Conservation (phyloP, 2,797 vertebrate genomes). For the Prionace glauca region DNA sequence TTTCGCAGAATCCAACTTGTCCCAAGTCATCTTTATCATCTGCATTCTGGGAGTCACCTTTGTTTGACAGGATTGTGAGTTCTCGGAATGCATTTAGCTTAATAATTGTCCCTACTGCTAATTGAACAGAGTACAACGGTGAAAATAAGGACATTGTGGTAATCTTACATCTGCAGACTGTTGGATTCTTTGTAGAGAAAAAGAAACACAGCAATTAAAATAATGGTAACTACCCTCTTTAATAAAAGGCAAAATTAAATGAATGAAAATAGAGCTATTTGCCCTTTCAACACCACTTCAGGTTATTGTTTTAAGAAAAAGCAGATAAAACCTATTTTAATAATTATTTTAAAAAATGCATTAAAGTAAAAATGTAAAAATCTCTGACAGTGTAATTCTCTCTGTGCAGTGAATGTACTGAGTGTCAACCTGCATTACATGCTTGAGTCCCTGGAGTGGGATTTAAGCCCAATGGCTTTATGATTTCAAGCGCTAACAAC, state of each 20-base stretch:
- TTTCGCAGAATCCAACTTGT: not conserved
- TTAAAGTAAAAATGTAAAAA: no score
- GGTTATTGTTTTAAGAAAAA: not conserved
- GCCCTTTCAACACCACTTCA: not conserved
- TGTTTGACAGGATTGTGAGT: not conserved
- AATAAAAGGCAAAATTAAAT: not conserved
- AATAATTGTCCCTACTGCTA: not conserved
- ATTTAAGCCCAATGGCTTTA: no score
- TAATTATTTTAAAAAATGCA: not conserved
- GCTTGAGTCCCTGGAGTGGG: no score
- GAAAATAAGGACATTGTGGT: not conserved
- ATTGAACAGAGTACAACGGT: not conserved
- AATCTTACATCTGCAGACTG: not conserved
- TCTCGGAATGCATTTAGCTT: not conserved
- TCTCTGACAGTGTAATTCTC: no score
- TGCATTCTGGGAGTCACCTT: not conserved
- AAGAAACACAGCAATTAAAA: not conserved
- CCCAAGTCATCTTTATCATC: not conserved
- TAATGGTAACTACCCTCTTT: not conserved
- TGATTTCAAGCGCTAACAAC: no score
- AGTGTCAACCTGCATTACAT: no score
- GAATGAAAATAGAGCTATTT: not conserved
- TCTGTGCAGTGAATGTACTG: no score
- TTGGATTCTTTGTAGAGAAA: not conserved
- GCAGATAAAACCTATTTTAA: not conserved